phyloP scores from a whole-genome alignment of 2,113 vertebrate genomes.

The Collichthys lucidus region DNA sequence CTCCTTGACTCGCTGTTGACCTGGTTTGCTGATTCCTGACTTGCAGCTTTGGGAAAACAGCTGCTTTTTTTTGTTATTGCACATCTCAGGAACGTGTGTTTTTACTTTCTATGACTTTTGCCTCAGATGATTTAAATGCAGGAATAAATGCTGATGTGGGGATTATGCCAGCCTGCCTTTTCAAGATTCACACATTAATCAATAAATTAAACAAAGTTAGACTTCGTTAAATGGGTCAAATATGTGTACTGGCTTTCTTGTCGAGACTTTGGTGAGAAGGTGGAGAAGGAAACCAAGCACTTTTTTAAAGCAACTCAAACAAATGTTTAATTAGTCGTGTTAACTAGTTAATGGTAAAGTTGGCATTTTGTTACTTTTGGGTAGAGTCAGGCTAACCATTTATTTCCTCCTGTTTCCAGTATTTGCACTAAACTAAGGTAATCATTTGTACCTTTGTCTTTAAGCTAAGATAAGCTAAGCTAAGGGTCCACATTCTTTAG shows the following conservation, averaged over 20 bases:
- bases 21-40: neutral
- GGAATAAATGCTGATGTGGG: neutral
- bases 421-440: neutral
- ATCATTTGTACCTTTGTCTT: no score
- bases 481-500: neutral
- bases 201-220: neutral
- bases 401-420: neutral
- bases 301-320: no score
- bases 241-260: neutral
- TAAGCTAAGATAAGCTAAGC: no score
- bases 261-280: neutral
- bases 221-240: neutral
- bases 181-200: neutral
- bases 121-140: neutral
- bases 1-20: neutral
- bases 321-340: no score
- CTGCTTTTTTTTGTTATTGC: neutral
- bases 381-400: no score
- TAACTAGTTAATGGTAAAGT: neutral
- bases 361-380: neutral
- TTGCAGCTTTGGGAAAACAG: neutral
- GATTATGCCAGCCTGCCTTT: neutral
- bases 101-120: neutral
- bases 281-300: neutral
- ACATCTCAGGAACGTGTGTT: neutral